Conservation (phyloP, 2,888 invertebrate species). For the Ochropleura plecta region DNA sequence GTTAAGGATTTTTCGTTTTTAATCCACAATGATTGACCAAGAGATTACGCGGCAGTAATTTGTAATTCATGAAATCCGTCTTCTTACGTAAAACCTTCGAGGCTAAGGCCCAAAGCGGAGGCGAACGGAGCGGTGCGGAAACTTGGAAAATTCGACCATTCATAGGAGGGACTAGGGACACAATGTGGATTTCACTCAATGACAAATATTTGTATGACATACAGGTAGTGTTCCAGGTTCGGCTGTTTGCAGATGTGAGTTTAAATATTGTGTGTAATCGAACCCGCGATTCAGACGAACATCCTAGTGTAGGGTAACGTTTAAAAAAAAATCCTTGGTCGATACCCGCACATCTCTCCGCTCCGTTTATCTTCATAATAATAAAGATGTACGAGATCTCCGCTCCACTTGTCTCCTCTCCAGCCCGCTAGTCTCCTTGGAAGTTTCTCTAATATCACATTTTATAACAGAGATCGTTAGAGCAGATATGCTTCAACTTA, state of each 20-base stretch:
- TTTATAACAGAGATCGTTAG: slow-evolving; percentile 45
- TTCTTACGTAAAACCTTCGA: slow-evolving; percentile 10
- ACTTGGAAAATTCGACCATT: not conserved
- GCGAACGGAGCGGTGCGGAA: not conserved
- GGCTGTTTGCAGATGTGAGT: too few species aligned
- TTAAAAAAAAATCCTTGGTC: too few species aligned
- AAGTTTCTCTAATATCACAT: slow-evolving; percentile 43
- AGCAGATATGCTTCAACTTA: slow-evolving; percentile 56
- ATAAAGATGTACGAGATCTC: too few species aligned
- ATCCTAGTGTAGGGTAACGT: too few species aligned
- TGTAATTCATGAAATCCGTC: slow-evolving; percentile 31
- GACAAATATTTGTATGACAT: too few species aligned
- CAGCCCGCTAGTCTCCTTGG: too few species aligned
- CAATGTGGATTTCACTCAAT: too few species aligned
- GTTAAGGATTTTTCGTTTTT: slow-evolving; percentile 13
- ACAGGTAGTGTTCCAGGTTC: too few species aligned
- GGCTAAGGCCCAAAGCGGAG: not conserved
- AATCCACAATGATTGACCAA: slow-evolving; percentile 28
- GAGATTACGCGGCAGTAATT: slow-evolving; percentile 23
- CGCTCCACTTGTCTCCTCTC: not conserved
- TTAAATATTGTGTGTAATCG: too few species aligned
- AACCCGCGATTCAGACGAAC: too few species aligned
- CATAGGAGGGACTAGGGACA: not conserved
- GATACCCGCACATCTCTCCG: too few species aligned
- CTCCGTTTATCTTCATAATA: too few species aligned